These are phyloP conservation scores for Tuta absoluta DNA, from an alignment of 2,888 invertebrate species.

Conservation along the genomic window DNA sequence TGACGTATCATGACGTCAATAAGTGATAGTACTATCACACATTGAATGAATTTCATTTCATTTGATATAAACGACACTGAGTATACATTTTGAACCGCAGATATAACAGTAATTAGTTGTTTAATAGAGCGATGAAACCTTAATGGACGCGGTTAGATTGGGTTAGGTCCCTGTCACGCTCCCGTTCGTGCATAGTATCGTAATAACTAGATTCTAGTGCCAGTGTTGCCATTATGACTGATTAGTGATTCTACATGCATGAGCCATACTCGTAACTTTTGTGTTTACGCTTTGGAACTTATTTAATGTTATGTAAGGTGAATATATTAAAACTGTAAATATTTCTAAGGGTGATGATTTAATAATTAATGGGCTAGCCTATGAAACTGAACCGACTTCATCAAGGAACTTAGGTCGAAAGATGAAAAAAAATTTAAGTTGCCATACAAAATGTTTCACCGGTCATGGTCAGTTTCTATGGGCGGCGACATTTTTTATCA, in stretches of 20 bases:
- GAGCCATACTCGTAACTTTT: not conserved
- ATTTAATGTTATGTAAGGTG: not conserved
- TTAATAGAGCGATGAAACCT: slow-evolving; percentile 13
- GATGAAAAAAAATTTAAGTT: too few relatives aligned
- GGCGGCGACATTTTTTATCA: too few relatives aligned
- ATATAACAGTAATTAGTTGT: not conserved
- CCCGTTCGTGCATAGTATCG: slow-evolving; percentile 1
- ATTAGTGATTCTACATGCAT: slow-evolving; percentile 14
- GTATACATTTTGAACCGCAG: not conserved
- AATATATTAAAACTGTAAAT: too few relatives aligned
- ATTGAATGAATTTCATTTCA: too few relatives aligned
- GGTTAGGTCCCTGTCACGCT: slow-evolving; percentile 15
- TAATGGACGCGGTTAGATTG: not conserved
- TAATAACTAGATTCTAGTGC: slow-evolving; percentile 11
- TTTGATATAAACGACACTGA: not conserved
- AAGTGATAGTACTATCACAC: too few relatives aligned
- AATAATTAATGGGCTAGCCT: too few relatives aligned
- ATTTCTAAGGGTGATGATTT: too few relatives aligned
- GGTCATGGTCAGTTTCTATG: too few relatives aligned
- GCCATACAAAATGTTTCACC: too few relatives aligned
- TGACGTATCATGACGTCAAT: too few relatives aligned
- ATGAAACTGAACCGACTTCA: too few relatives aligned
- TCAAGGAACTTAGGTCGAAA: too few relatives aligned
- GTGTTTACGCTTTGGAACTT: not conserved
- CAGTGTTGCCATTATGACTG: not conserved